phyloP scores from a whole-genome alignment of 2,888 invertebrate genomes.

The Tenthredo mesomela region DNA sequence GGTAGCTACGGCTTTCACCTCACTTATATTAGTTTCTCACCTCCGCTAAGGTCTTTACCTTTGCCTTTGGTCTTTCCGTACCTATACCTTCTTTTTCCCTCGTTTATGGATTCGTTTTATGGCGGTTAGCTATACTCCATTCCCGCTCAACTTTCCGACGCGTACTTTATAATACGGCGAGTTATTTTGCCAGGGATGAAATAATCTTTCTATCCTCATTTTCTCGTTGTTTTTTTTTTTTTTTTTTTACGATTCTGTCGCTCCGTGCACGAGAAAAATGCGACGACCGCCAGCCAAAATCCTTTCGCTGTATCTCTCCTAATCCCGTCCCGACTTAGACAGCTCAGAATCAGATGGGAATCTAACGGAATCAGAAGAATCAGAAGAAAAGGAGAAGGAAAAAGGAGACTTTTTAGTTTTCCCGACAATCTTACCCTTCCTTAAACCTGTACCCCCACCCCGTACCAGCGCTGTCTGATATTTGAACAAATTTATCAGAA shows the following conservation, averaged over 20 bases:
- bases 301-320: slow-evolving; percentile 52
- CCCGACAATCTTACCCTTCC: neutral
- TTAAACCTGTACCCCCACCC: slow-evolving; percentile 11
- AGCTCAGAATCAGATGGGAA: slow-evolving; percentile 27
- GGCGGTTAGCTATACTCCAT: neutral
- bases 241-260: slow-evolving; percentile 4
- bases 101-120: slow-evolving; percentile 16
- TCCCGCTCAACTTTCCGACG: neutral
- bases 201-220: slow-evolving; percentile 43
- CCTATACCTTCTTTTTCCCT: neutral
- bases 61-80: slow-evolving; percentile 16
- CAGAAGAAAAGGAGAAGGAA: neutral
- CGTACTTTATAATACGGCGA: neutral
- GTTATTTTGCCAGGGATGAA: slow-evolving; percentile 28
- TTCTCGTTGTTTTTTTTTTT: slow-evolving; percentile 37
- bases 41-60: slow-evolving; percentile 27
- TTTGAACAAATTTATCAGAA: slow-evolving; percentile 46
- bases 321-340: slow-evolving; percentile 47
- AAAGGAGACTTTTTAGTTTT: slow-evolving; percentile 40
- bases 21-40: slow-evolving; percentile 41
- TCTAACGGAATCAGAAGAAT: slow-evolving; percentile 24
- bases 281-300: slow-evolving; percentile 43
- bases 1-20: slow-evolving; percentile 36
- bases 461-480: slow-evolving; percentile 41
- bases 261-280: slow-evolving; percentile 34